Conservation (phyloP, 2,113 vertebrate species). For the Clinocottus analis region DNA sequence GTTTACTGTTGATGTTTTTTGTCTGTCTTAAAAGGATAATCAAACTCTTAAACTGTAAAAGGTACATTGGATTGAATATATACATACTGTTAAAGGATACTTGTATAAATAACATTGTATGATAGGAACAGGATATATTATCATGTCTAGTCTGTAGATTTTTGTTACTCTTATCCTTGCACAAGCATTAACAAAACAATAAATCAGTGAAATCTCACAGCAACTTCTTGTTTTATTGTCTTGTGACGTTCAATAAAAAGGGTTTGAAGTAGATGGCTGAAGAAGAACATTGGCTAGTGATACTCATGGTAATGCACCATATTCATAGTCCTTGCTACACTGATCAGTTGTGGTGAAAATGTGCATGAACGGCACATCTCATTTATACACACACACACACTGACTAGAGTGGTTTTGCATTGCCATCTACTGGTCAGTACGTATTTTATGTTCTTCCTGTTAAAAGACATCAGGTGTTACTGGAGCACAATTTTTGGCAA, state of each 20-base stretch:
- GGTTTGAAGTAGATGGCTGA: neutral
- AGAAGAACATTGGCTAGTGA: neutral
- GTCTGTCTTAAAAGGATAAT: constrained; percentile 64
- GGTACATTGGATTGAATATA: constrained; percentile 69
- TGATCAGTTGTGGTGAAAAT: neutral
- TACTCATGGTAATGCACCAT: neutral
- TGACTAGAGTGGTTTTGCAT: constrained; percentile 2
- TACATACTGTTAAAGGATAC: constrained; percentile 68
- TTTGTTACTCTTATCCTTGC: constrained; percentile 81
- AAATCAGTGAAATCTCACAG: constrained; percentile 60
- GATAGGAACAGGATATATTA: constrained; percentile 80
- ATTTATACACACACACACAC: neutral
- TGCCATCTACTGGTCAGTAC: constrained; percentile 55
- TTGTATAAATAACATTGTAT: constrained; percentile 80
- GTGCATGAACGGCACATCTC: neutral
- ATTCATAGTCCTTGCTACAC: neutral
- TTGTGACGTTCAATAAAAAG: neutral
- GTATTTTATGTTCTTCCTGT: neutral
- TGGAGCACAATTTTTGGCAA: neutral
- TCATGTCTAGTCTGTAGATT: constrained; percentile 78
- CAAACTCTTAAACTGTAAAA: constrained; percentile 72
- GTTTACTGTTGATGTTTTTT: constrained; percentile 69
- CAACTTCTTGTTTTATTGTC: neutral
- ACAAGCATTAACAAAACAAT: constrained; percentile 79
- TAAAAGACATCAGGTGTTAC: neutral